A percentile compares a stretch with the other conserved stretches of the same genome.
phyloP scores from a whole-genome alignment of 2,888 invertebrate species.

The Chesias legatella region DNA sequence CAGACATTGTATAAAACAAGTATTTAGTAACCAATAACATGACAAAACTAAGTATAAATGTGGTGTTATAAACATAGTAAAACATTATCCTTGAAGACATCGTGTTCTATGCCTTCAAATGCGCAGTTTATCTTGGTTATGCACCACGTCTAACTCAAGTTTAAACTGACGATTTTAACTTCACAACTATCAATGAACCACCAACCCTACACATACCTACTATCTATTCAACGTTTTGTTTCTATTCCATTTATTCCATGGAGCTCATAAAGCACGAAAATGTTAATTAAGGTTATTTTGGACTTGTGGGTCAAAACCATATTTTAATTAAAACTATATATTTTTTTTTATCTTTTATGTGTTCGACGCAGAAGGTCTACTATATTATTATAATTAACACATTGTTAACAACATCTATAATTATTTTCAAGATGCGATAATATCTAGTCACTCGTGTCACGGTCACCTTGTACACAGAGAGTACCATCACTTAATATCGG shows the following conservation, averaged over 20 bases:
- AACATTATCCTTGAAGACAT: conserved; percentile 61
- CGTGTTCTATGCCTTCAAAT: conserved; percentile 56
- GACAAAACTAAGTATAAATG: too few relatives aligned
- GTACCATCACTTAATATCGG: conserved; percentile 53
- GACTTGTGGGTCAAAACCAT: too few relatives aligned
- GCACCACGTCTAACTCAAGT: conserved; percentile 46
- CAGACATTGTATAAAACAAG: too few relatives aligned
- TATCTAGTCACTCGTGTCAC: conserved; percentile 35
- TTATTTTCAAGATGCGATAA: conserved; percentile 39
- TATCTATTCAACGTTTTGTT: too few relatives aligned
- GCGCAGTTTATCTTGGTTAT: conserved; percentile 55
- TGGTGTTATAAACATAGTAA: conserved; percentile 28
- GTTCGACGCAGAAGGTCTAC: too few relatives aligned
- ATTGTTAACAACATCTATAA: conserved; percentile 3
- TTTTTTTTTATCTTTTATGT: too few relatives aligned
- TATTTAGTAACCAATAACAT: conserved; percentile 4
- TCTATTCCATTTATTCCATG: background rate
- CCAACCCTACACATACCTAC: background rate
- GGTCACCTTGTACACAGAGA: conserved; percentile 61
- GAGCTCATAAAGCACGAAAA: conserved; percentile 12
- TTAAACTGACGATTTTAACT: conserved; percentile 38
- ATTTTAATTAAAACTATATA: too few relatives aligned
- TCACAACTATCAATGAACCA: conserved; percentile 19
- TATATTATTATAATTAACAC: too few relatives aligned
- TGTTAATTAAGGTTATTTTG: too few relatives aligned